Evolutionary conservation across 1,140 invertebrate genomes (phyloP).

Genomic region (Rhyacophila brunnea): DNA sequence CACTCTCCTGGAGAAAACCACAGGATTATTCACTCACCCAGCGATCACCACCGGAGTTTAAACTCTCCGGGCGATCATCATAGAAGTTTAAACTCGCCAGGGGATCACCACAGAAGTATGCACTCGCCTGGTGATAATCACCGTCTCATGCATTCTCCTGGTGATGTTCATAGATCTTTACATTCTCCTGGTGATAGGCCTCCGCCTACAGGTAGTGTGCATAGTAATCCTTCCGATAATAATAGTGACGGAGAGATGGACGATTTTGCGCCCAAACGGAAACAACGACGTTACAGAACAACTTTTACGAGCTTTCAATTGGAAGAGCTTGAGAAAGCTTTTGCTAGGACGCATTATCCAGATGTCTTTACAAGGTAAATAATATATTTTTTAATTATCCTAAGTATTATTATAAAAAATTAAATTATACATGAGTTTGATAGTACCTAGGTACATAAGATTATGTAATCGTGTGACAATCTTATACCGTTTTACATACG

Average conservation of each 20-base stretch:
- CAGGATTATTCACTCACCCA: neutral
- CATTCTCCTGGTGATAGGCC: slow-evolving; percentile 38
- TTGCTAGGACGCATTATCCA: slow-evolving; percentile 95
- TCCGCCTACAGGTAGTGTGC: slow-evolving; percentile 48
- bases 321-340: slow-evolving; percentile 96
- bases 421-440: no score
- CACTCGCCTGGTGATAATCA: slow-evolving; percentile 15
- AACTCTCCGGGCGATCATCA: slow-evolving; percentile 13
- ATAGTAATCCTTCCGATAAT: slow-evolving; percentile 60
- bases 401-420: no score
- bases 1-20: slow-evolving; percentile 7
- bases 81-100: slow-evolving; percentile 3
- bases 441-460: no score
- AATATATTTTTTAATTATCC: neutral
- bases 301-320: slow-evolving; percentile 95
- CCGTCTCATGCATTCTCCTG: slow-evolving; percentile 37
- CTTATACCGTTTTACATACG: no score
- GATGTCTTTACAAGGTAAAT: slow-evolving; percentile 95
- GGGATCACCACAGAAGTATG: neutral
- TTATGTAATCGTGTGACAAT: no score
- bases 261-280: slow-evolving; percentile 84
- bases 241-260: slow-evolving; percentile 76
- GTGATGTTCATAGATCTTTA: slow-evolving; percentile 43
- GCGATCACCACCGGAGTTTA: neutral
- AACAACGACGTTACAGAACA: slow-evolving; percentile 88